A percentile compares a stretch with the other conserved stretches of the same genome.
phyloP scores from a whole-genome alignment of 2,113 vertebrate genomes.

The Melanotaenia duboulayi region DNA sequence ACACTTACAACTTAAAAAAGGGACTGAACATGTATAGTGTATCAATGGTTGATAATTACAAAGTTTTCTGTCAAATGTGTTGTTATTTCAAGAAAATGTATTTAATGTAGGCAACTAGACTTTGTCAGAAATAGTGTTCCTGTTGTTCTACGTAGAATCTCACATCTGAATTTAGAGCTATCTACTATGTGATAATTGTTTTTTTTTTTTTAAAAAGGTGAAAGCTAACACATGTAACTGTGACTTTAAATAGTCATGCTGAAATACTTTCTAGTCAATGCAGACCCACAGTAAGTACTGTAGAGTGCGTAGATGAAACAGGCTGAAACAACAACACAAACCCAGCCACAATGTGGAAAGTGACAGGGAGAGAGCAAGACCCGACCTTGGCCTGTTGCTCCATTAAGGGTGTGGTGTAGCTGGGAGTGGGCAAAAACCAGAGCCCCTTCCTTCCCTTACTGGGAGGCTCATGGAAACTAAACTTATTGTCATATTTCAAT shows the following conservation, averaged over 20 bases:
- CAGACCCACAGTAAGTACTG: not conserved
- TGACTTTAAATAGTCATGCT: not conserved
- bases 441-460: slow-evolving; percentile 75
- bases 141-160: too few relatives aligned
- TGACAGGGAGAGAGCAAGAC: slow-evolving; percentile 51
- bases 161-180: not conserved
- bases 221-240: not conserved
- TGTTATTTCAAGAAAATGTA: too few relatives aligned
- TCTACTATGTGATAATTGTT: not conserved
- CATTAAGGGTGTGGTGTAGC: slow-evolving; percentile 60
- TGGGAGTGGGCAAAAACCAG: slow-evolving; percentile 47
- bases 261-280: not conserved
- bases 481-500: slow-evolving; percentile 32
- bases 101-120: too few relatives aligned
- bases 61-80: not conserved
- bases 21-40: too few relatives aligned
- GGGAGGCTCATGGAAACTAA: slow-evolving; percentile 77
- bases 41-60: too few relatives aligned
- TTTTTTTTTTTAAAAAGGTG: too few relatives aligned
- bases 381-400: slow-evolving; percentile 60
- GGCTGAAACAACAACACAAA: slow-evolving; percentile 56
- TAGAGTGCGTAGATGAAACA: slow-evolving; percentile 27
- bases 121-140: too few relatives aligned
- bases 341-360: slow-evolving; percentile 55
- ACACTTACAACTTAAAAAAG: too few relatives aligned